phyloP scores from a whole-genome alignment of 2,797 vertebrate genomes.

The Bovichtus diacanthus region DNA sequence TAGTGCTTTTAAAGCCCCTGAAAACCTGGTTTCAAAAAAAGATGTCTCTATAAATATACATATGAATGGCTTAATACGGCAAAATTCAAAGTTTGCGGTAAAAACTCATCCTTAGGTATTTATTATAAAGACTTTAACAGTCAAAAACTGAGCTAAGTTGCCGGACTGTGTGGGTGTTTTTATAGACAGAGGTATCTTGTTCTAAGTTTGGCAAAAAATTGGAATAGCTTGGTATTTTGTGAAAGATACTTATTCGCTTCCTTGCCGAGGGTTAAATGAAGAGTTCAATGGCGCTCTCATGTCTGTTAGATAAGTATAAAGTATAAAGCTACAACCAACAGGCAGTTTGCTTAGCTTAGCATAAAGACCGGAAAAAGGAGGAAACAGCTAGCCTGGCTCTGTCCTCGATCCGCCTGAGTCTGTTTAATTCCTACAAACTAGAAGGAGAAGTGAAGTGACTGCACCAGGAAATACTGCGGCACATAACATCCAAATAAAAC shows the following conservation, averaged over 20 bases:
- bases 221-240: neutral
- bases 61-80: neutral
- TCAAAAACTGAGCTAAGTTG: neutral
- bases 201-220: neutral
- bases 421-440: neutral
- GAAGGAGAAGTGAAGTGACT: neutral
- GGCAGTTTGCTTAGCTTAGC: neutral
- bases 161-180: conserved; percentile 1
- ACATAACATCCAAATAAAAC: too few relatives aligned
- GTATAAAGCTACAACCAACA: neutral
- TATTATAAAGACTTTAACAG: neutral
- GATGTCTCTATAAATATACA: neutral
- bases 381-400: neutral
- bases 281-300: neutral
- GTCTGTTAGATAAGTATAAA: neutral
- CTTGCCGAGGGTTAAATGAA: neutral
- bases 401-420: neutral
- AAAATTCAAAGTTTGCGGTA: conserved; percentile 12
- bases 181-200: neutral
- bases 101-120: neutral
- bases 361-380: neutral
- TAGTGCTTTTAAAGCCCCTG: conserved; percentile 13
- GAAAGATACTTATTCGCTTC: neutral
- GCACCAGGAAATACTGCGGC: neutral
- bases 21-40: neutral